Base-by-base conservation (phyloP, 2,888 invertebrate genomes). In the Branchipolynoe longqiensis region DNA sequence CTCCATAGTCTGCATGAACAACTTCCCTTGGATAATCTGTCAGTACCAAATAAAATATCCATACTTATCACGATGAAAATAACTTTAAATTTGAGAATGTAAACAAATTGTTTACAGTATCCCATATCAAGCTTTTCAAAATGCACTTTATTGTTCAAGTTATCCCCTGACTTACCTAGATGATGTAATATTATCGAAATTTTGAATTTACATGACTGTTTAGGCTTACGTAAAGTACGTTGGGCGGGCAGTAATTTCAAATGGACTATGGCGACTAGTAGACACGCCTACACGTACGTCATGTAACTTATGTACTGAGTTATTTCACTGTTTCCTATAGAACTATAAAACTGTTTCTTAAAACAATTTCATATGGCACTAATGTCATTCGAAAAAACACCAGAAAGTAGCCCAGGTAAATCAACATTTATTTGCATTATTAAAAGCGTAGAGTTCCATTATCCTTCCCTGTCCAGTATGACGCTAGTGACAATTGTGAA, bases 1-100 rank as follows among this genome's bases (percentile, higher is more conserved):
- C 59, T 87, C 86, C 48, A 73, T 74, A 4, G 84, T 84, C 56
- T 87, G 87, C 38, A 87, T 58, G 82, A 86, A 86, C 41, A 85
- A 48, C 48, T 84, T 56, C 31, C 87, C 87, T 69, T 82, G 83
- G 56, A 84, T 86, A 38, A 87, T 81, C 87, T 87, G 82, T 40
- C 18, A 12, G 25, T 22, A 83, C 6, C 18, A 58, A 14, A 8
- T n/a, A n/a, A n/a, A 25, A 18, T 58, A 14, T n/a, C 18, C 48
- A 48, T 18, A n/a, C 18, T 48, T 18, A 48, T 48, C 18, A 18
- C 18, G 8, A 48, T 48, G 8, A 48, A 12, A 8, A 8, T 48
- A 12, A 48, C 48, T 48, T 48, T 48, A 48, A 12, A 8, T 12
- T 48, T 48, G 48, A 12, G 8, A 18, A 12, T 48, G 8, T 48